Conservation (phyloP, 92 coral and sea anemone genomes). For the Montipora capitata region DNA sequence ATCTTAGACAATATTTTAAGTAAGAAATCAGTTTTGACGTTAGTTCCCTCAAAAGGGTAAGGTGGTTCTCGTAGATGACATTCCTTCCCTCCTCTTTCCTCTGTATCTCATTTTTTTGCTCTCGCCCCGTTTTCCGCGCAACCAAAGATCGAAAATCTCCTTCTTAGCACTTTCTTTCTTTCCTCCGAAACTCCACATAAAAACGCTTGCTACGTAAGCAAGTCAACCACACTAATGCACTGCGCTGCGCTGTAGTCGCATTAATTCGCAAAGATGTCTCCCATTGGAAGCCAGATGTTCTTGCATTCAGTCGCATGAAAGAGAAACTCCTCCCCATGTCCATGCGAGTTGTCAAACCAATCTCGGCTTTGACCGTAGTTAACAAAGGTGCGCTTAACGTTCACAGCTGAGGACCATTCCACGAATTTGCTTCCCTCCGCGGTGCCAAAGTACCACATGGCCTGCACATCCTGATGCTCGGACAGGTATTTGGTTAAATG, state of each 20-base stretch:
- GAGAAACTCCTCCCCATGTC: conserved; percentile 93
- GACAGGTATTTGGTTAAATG: conserved; percentile 91
- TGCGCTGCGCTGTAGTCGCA: neutral
- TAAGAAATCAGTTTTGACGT: too few relatives aligned
- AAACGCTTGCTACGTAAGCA: too few relatives aligned
- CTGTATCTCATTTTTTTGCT: too few relatives aligned
- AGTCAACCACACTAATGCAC: neutral
- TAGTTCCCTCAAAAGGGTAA: too few relatives aligned
- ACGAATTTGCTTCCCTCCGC: conserved; percentile 81
- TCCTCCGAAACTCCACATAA: too few relatives aligned
- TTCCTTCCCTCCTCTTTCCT: too few relatives aligned
- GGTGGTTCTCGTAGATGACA: too few relatives aligned
- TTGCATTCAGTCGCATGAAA: conserved; percentile 88
- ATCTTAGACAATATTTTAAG: too few relatives aligned
- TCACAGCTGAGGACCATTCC: conserved; percentile 91
- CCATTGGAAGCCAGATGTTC: conserved; percentile 97
- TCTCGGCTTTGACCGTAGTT: conserved; percentile 90
- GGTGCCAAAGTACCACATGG: conserved; percentile 35
- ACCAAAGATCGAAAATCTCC: too few relatives aligned
- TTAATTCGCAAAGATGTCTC: conserved; percentile 93
- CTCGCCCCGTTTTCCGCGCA: too few relatives aligned
- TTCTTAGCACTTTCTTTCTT: too few relatives aligned
- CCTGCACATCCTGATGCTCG: conserved; percentile 98
- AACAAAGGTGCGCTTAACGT: conserved; percentile 97
- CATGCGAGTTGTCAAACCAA: conserved; percentile 90